These are phyloP conservation scores for Neoitamus cyanurus DNA, from an alignment of 2,888 invertebrate genomes.

Conservation along the genomic window DNA sequence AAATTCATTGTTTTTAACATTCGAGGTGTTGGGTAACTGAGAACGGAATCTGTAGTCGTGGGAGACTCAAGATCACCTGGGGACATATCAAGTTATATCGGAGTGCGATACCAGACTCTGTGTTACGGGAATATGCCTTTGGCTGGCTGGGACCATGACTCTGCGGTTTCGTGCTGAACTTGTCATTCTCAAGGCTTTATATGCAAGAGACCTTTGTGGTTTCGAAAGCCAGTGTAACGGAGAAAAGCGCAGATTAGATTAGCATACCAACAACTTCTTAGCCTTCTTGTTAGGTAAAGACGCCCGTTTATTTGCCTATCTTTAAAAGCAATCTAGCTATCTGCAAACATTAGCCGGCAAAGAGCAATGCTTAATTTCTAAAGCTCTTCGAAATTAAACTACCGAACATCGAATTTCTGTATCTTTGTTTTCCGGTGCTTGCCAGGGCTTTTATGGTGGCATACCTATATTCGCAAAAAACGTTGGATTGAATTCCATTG, in stretches of 20 bases:
- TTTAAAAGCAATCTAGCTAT: too few species aligned
- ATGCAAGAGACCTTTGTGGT: constrained; percentile 22
- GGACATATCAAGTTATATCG: neutral
- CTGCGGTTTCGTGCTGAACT: constrained; percentile 23
- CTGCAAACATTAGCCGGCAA: too few species aligned
- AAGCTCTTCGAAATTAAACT: too few species aligned
- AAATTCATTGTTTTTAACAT: constrained; percentile 29
- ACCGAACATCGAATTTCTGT: too few species aligned
- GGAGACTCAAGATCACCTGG: neutral
- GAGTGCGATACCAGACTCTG: constrained; percentile 2
- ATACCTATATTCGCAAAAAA: too few species aligned
- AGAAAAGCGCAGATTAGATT: neutral
- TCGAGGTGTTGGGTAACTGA: neutral
- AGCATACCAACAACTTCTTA: neutral
- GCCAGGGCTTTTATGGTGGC: too few species aligned
- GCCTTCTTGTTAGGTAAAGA: neutral
- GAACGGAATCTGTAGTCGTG: constrained; percentile 23
- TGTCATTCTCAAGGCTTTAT: constrained; percentile 28
- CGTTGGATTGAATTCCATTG: too few species aligned
- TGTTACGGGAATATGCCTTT: neutral
- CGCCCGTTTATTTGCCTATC: neutral
- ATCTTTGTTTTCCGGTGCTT: too few species aligned
- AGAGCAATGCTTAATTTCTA: too few species aligned
- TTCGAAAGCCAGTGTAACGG: constrained; percentile 27
- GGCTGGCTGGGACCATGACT: neutral